Base-by-base conservation (phyloP, 2,113 vertebrate species). In the Sceloporus tristichus region DNA sequence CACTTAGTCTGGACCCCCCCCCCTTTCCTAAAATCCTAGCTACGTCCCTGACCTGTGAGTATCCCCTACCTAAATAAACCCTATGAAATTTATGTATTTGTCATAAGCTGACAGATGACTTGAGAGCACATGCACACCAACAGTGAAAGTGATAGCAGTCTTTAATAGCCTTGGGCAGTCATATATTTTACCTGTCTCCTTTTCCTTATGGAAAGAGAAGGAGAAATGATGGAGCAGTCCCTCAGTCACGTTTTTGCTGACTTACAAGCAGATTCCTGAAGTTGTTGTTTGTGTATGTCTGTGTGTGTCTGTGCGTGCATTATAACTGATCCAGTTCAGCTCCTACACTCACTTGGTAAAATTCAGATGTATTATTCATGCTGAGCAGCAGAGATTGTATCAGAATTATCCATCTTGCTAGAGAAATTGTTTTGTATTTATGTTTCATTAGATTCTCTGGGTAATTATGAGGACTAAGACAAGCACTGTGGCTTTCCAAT, bases 391-490 rank as follows among this genome's bases (percentile, higher is more conserved):
- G 54, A 76, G 38, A 21, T n/a, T 77, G 87, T 40, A 42, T 70
- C 79, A 59, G 59, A 42, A 71, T 25, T 65, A 38, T 83, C 75
- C 21, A 77, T 83, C 79, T 83, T 53, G 48, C 62, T 77, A 18
- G 59, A 77, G 62, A 82, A 82, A 78, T 62, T 82, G 79, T 48
- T 48, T 34, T 71, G 42, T 66, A 66, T 79, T 74, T 89, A 59
- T 27, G 38, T 78, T 78, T 86, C 34, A 78, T 70, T 80, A 77
- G n/a, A 70, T 16, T 70, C 18, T 48, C 73, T 76, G 7, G 16
- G 13, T 75, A 27, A 42, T 83, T 82, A 56, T 54, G 34, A 77
- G 13, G 40, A 21, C 53, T 27, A 53, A 86, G 62, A 27, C 53
- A 56, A 42, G n/a, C 29, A 10, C n/a, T 66, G 62, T n/a, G 59